Evolutionary conservation across 2,888 invertebrate genomes (phyloP), one percentile per base, ranked within the genome.

Genomic region (Gisinianus flammeolus): DNA sequence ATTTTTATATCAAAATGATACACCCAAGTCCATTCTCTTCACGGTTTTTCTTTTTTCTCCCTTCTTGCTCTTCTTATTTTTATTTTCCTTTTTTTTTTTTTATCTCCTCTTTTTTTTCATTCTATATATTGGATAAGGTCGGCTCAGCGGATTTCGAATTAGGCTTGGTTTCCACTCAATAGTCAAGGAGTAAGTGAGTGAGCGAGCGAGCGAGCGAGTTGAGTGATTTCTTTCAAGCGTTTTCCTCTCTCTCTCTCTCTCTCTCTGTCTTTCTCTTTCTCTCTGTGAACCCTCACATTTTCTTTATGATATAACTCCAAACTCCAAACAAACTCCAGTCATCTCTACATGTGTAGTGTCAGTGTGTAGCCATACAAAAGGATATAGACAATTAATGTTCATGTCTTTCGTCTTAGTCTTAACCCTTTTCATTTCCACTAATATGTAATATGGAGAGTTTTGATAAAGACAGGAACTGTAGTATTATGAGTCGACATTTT

Each of bases 141-240:
- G 26, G 62, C 62, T 62, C 26, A 24, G 4, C 54, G 6, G 44
- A 44, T 16, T 19, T 54, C 54, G 54, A 62, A 62, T 22, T 62
- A 22, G 26, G 26, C 26, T 62, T 26, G 28, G 62, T 24, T 62
- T 62, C 62, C 26, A 62, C 62, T 26, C 26, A 62, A 62, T 26
- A 62, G 26, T 62, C 8, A 58, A 58, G n/a, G 22, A 24, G 2
- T 58, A 8, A 62, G 26, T 22, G 26, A 62, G 24, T 4, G 44
- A 44, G 44, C 2, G 2, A 6, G n/a, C n/a, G n/a, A n/a, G n/a
- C n/a, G n/a, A 54, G 54, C n/a, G 54, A 54, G 54, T 54, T 54
- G 54, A 54, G 26, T 26, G 62, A 28, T 62, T 62, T 62, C 26
- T 62, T 62, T 62, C 24, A 26, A 62, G 62, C 62, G 56, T 58